phyloP scores from a whole-genome alignment of 2,888 invertebrate species.

The Bhutanitis thaidina region DNA sequence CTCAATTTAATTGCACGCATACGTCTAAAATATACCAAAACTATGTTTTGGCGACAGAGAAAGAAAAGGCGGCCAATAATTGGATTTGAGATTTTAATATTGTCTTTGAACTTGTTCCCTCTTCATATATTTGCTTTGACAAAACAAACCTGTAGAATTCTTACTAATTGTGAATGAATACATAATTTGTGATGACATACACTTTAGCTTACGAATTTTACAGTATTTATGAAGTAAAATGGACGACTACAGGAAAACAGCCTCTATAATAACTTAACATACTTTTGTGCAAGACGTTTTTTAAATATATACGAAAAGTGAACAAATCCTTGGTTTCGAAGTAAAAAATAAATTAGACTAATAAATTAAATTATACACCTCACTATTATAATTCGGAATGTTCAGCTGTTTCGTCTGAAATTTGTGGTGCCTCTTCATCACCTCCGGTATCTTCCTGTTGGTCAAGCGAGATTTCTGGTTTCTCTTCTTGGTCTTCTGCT shows the following conservation, averaged over 20 bases:
- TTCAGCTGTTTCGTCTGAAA: conserved; percentile 49
- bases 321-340: conserved; percentile 52
- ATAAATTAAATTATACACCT: conserved; percentile 53
- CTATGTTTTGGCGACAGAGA: not conserved
- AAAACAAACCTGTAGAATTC: not conserved
- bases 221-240: not conserved
- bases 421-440: conserved; percentile 34
- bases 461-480: conserved; percentile 37
- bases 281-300: conserved; percentile 31
- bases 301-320: conserved; percentile 45
- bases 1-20: no score
- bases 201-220: conserved; percentile 8
- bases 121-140: conserved; percentile 7
- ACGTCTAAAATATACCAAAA: conserved; percentile 11
- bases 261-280: conserved; percentile 14
- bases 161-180: not conserved
- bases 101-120: conserved; percentile 13
- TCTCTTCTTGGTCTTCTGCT: conserved; percentile 34
- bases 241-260: not conserved
- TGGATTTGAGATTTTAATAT: conserved; percentile 16
- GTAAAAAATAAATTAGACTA: conserved; percentile 70
- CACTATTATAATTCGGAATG: conserved; percentile 78
- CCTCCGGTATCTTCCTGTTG: conserved; percentile 33
- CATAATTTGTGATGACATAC: not conserved
- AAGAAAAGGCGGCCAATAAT: conserved; percentile 5